These are phyloP conservation scores for Paramisgurnus dabryanus DNA, from an alignment of 2,113 vertebrate species.

Conservation along the genomic window DNA sequence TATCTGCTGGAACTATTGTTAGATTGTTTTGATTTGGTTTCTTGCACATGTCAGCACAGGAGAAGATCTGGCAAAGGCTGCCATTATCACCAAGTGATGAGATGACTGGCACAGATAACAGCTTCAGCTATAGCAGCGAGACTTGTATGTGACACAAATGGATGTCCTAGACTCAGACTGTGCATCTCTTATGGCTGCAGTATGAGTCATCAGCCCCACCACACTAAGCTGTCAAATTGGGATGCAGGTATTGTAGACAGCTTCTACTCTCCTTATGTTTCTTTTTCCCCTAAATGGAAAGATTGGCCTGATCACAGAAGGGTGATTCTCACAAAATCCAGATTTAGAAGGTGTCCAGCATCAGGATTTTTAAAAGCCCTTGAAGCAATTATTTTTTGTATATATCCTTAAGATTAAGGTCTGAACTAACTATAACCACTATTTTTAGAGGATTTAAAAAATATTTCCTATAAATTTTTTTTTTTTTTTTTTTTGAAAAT, in stretches of 20 bases:
- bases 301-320: not conserved
- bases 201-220: constrained; percentile 53
- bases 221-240: constrained; percentile 2
- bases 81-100: constrained; percentile 58
- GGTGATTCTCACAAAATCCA: too few relatives aligned
- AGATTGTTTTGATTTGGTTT: constrained; percentile 60
- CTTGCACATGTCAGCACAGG: constrained; percentile 58
- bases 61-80: constrained; percentile 44
- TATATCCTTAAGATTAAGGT: too few relatives aligned
- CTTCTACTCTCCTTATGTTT: not conserved
- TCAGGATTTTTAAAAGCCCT: too few relatives aligned
- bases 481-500: too few relatives aligned
- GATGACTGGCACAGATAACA: constrained; percentile 53
- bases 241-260: not conserved
- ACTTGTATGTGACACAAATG: constrained; percentile 60
- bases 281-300: not conserved
- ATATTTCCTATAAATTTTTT: too few relatives aligned
- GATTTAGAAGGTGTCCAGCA: too few relatives aligned
- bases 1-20: constrained; percentile 61
- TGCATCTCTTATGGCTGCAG: constrained; percentile 52
- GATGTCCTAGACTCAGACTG: constrained; percentile 7
- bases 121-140: constrained; percentile 46
- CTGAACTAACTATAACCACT: too few relatives aligned
- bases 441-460: too few relatives aligned
- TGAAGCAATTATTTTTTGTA: too few relatives aligned